Percentiles rank a stretch among this genome's conserved stretches.
These are phyloP conservation scores for Rhizomys pruinosus DNA, from an alignment of 2,113 vertebrate genomes.

Conservation along the genomic window DNA sequence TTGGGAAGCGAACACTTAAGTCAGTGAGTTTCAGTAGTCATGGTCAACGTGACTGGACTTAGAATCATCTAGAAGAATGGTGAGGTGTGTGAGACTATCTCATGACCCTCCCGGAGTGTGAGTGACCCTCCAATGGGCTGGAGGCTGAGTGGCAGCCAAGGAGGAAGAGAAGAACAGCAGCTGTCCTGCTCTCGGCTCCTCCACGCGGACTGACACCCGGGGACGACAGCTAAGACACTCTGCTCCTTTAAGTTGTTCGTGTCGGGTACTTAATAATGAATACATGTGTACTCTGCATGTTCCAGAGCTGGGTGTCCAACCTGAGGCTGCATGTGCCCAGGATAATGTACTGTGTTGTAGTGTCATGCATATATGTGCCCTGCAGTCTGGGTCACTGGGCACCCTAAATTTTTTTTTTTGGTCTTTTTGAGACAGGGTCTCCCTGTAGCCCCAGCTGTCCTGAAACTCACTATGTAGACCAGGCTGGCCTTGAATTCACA, in stretches of 20 bases:
- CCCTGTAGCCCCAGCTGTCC: too few species aligned
- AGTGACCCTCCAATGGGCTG: neutral
- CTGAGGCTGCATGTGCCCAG: neutral
- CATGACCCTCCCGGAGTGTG: too few species aligned
- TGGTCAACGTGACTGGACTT: neutral
- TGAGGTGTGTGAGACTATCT: neutral
- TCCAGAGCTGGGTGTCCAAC: neutral
- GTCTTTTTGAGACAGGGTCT: too few species aligned
- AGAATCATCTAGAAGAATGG: neutral
- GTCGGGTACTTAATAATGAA: too few species aligned
- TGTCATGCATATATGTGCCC: too few species aligned
- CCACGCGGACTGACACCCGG: neutral
- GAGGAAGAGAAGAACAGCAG: neutral
- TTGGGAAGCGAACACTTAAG: neutral
- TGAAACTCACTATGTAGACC: too few species aligned
- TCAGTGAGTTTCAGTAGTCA: neutral
- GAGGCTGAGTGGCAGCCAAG: neutral
- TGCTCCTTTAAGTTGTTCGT: too few species aligned
- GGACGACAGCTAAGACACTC: neutral
- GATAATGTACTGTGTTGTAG: neutral
- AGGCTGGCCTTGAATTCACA: too few species aligned
- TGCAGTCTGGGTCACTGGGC: neutral
- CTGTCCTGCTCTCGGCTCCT: accelerated
- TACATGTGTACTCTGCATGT: neutral
- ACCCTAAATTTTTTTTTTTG: neutral